Conservation (phyloP, 2,797 vertebrate genomes). For the Spinibarbus caldwelli region DNA sequence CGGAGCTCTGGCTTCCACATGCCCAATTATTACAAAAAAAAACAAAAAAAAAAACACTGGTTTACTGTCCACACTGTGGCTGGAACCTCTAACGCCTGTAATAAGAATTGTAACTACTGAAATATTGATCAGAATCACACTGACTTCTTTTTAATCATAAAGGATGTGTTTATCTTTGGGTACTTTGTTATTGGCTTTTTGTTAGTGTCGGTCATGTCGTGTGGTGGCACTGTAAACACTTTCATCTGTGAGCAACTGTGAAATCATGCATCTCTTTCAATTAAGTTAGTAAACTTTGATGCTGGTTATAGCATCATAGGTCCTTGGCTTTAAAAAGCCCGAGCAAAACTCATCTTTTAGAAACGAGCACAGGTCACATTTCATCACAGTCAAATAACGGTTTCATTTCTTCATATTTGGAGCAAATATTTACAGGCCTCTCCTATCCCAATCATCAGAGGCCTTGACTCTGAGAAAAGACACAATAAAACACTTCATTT, state of each 20-base stretch:
- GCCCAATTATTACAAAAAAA: too few species aligned
- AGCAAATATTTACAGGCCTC: constrained; percentile 19
- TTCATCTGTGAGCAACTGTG: constrained; percentile 19
- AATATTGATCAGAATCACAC: constrained; percentile 17
- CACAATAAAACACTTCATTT: constrained; percentile 10
- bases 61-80: not conserved
- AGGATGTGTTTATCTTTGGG: constrained; percentile 6
- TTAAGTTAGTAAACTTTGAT: constrained; percentile 26
- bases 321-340: not conserved
- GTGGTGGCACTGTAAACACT: constrained; percentile 19
- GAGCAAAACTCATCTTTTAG: constrained; percentile 15
- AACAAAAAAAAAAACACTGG: not conserved
- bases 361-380: constrained; percentile 28
- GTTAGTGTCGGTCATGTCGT: not conserved
- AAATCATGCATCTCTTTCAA: constrained; percentile 28
- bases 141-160: constrained; percentile 23
- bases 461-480: not conserved
- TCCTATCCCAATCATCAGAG: not conserved
- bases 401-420: constrained; percentile 18
- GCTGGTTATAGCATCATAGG: constrained; percentile 2
- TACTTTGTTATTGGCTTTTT: constrained; percentile 20
- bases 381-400: constrained; percentile 8
- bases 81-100: not conserved
- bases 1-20: constrained; percentile 7
- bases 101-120: not conserved